A percentile compares a stretch with the other conserved stretches of the same genome.
These are phyloP conservation scores for Pseudopodoces humilis DNA, from an alignment of 2,113 vertebrate species.

Conservation along the genomic window DNA sequence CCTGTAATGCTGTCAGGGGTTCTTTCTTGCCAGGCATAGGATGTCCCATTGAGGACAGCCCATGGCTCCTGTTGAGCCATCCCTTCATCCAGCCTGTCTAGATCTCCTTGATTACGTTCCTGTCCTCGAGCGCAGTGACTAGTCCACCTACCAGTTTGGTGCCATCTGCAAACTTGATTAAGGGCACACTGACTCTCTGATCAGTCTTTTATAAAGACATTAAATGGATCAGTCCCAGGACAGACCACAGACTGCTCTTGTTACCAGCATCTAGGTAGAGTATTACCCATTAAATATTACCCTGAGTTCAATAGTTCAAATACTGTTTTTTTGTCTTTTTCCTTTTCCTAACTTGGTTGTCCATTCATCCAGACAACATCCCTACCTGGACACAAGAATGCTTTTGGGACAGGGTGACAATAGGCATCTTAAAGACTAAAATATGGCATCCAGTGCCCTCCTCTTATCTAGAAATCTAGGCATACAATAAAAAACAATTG, in stretches of 20 bases:
- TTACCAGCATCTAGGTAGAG: neutral
- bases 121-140: rapidly evolving
- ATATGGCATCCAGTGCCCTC: neutral
- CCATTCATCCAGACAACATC: neutral
- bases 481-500: neutral
- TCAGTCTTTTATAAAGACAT: neutral
- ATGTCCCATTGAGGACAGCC: neutral
- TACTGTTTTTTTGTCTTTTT: too few species aligned
- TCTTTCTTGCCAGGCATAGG: neutral
- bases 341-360: neutral
- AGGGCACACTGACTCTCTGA: neutral
- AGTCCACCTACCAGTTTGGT: neutral
- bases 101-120: neutral
- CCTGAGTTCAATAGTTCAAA: neutral
- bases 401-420: neutral
- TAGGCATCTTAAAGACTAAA: neutral
- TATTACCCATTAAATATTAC: neutral
- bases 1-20: neutral
- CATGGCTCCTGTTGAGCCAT: neutral
- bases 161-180: neutral
- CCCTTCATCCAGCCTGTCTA: neutral
- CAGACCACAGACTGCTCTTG: neutral
- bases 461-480: neutral
- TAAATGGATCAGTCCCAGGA: neutral
- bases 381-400: neutral